These are phyloP conservation scores for Plutomurus gul DNA, from an alignment of 1,140 invertebrate genomes.

Conservation along the genomic window DNA sequence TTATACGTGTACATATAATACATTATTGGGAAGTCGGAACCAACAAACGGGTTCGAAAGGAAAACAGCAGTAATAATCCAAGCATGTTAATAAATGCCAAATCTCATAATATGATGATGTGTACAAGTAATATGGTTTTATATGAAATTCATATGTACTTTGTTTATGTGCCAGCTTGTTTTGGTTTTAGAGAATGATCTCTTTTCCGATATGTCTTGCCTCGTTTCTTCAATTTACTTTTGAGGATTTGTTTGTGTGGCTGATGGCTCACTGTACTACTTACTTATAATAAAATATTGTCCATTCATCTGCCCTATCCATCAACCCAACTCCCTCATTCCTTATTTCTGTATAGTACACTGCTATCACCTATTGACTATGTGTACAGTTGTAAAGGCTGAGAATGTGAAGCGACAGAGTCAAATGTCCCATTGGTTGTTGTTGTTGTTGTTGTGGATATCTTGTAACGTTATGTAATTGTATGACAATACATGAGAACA, in stretches of 20 bases:
- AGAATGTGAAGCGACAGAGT: neutral
- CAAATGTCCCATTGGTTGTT: conserved; percentile 7
- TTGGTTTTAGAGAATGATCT: conserved; percentile 25
- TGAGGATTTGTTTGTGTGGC: too few species aligned
- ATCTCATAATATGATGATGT: neutral
- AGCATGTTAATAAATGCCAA: conserved; percentile 6
- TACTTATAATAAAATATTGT: neutral
- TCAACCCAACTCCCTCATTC: neutral
- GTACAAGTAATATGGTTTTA: too few species aligned
- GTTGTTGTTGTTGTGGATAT: too few species aligned
- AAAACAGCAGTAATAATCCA: neutral
- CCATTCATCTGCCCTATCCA: conserved; percentile 1
- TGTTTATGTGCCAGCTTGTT: conserved; percentile 6
- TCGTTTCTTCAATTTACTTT: too few species aligned
- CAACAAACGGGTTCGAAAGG: neutral
- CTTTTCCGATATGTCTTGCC: too few species aligned
- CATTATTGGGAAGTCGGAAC: conserved; percentile 4
- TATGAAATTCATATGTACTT: too few species aligned
- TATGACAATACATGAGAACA: neutral
- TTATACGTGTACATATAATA: neutral
- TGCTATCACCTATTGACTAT: neutral
- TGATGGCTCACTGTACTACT: conserved; percentile 7
- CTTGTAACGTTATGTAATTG: neutral
- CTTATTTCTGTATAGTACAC: neutral
- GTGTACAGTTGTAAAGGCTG: neutral